phyloP scores from a whole-genome alignment of 1,140 invertebrate species.

The Metopolophium dirhodum region DNA sequence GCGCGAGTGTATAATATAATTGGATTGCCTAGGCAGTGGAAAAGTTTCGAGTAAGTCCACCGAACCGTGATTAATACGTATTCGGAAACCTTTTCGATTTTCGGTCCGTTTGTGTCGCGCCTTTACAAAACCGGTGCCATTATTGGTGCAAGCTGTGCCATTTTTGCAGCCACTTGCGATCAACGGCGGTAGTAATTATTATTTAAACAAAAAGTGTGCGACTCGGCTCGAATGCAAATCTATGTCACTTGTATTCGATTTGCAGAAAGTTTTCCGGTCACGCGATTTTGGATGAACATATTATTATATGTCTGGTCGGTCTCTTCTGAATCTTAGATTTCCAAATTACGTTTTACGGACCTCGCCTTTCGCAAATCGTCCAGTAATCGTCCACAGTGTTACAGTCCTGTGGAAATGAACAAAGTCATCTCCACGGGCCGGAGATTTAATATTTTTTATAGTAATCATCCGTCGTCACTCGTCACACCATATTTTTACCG shows the following conservation, averaged over 20 bases:
- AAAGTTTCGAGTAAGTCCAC: neutral
- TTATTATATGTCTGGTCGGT: neutral
- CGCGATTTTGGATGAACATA: neutral
- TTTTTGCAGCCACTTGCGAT: neutral
- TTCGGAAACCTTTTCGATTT: conserved; percentile 13
- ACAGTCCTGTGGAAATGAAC: neutral
- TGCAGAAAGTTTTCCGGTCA: neutral
- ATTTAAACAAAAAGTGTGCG: neutral
- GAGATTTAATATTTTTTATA: neutral
- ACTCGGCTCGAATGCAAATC: neutral
- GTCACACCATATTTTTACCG: neutral
- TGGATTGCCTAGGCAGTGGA: conserved; percentile 9
- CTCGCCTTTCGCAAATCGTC: no score
- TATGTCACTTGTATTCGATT: neutral
- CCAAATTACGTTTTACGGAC: neutral
- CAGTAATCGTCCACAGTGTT: no score
- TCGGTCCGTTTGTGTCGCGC: neutral
- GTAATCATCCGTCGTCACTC: neutral
- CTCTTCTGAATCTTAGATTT: neutral
- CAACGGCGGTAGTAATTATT: neutral
- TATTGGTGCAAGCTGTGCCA: neutral
- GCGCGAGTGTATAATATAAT: neutral
- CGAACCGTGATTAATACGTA: conserved; percentile 3
- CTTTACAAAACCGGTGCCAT: neutral
- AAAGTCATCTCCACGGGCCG: no score